Evolutionary conservation across 2,113 vertebrate species (phyloP), one percentile per base, ranked within the genome.

Genomic region (Ochotona princeps): DNA sequence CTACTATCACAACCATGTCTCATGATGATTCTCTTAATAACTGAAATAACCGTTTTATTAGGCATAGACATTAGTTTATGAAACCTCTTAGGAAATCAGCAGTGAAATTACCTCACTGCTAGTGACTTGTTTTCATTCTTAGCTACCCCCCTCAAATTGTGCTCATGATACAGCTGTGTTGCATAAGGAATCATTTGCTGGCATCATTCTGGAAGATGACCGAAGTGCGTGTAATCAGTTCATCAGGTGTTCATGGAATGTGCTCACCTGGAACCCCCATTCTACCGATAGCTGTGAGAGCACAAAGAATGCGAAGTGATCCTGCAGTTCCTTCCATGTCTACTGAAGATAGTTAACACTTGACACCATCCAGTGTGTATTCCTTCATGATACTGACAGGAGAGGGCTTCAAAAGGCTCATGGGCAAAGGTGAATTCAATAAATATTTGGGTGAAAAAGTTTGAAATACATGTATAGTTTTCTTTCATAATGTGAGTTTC

Each of bases 1-100:
- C 18, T 80, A 21, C 20, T 32, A 3, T 30, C 35, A 21, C 79
- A 72, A 25, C 60, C 8, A 10, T 13, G 30, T 72, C 28, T 83
- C 66, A 83, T 18, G 79, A 91, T 87, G 86, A 54, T 51, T 91
- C 91, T 92, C 75, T 76, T 76, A 86, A 60, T 23, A 57, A 17
- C 79, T 15, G 14, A 87, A 23, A 49, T 1, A 32, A 32, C 81
- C 38, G 74, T 23, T 72, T 57, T 83, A n/a, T 87, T 11, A 86
- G 66, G 8, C 11, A 73, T 81, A 20, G 11, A 85, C 69, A 90
- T 92, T 76, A 35, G 84, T 25, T 91, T 83, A 63, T 73, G 35
- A 90, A 94, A n/a, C 8, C 20, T 63, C 61, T 88, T 82, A 75
- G 82, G 32, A n/a, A 83, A 70, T 47, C 80, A 87, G 49, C 28